Base-by-base conservation (phyloP, 2,888 invertebrate species). In the Plemyria rubiginata region DNA sequence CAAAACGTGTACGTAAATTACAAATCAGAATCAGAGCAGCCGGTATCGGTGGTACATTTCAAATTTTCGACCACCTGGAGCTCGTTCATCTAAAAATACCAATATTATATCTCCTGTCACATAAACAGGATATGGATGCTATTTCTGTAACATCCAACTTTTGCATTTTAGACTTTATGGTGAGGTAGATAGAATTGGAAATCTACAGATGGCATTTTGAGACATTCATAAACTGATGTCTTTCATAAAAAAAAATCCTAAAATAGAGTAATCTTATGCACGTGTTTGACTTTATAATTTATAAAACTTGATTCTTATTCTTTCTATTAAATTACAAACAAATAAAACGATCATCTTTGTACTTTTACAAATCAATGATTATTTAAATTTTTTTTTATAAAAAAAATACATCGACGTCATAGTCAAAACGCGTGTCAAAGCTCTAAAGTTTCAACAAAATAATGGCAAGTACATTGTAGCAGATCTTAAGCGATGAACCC, bases 111-210 rank as follows among this genome's bases (percentile, higher is more conserved):
- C 70, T 57, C 71, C 74, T 74, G 78, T 77, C 78, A 71, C 75
- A 70, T 75, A 74, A 72, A 78, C 79, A 73, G 72, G 69, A 75
- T 70, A 65, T 69, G 67, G 68, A 54, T 70, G 68, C 43, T 60
- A 60, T 65, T 52, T 36, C 49, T 38, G 58, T 54, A 48, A 32
- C 28, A 43, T 32, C 28, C 22, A 22, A 22, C 22, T 22, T 22
- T 50, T 4, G 11, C 16, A 49, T 50, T 53, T 49, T 53, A 16
- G 13, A 54, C 53, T 32, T 54, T 41, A 41, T 16, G 0, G 11
- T 6, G n/a, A 13, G 16, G 2, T n/a, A 1, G 16, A 49, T 60
- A 60, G 38, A 60, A 40, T 12, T 49, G 29, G 53, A 49, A 11
- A 0, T 57, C 41, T n/a, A 12, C 13, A 52, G 36, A 6, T 51